Percentiles rank a stretch among this genome's conserved stretches.
Conservation (phyloP, 2,797 vertebrate species). For the Tragopan temminckii region DNA sequence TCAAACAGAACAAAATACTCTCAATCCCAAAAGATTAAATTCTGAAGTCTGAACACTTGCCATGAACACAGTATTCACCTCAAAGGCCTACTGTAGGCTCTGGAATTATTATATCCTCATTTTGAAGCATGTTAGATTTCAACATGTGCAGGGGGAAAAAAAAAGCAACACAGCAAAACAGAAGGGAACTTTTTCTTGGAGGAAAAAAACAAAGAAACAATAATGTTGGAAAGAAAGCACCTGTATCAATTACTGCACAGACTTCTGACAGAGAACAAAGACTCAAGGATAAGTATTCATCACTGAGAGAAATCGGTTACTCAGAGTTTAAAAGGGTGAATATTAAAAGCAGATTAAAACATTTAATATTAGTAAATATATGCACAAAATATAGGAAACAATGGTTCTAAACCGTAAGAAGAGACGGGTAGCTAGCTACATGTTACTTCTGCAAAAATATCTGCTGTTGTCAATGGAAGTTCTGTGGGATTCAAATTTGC, state of each 20-base stretch:
- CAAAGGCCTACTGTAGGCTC: background rate
- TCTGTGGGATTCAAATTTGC: conserved; percentile 17
- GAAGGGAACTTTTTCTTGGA: background rate
- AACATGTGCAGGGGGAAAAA: background rate
- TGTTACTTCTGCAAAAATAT: conserved; percentile 49
- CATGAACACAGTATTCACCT: background rate
- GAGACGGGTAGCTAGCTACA: background rate
- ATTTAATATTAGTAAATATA: background rate
- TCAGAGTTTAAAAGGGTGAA: background rate
- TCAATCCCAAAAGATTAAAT: background rate
- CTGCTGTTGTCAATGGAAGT: conserved; percentile 23
- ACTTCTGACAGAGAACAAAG: background rate
- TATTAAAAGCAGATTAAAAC: background rate
- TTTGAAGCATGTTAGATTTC: background rate
- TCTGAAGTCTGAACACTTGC: background rate
- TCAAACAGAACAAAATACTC: background rate
- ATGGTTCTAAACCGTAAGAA: background rate
- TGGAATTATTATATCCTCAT: background rate
- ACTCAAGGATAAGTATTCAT: background rate
- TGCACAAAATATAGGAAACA: background rate
- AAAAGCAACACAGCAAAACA: background rate
- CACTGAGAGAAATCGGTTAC: background rate
- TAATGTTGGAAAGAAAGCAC: background rate
- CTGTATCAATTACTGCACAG: background rate
- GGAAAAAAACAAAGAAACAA: background rate